These are phyloP conservation scores for Dasypogon diadema DNA, from an alignment of 2,888 invertebrate genomes.

Conservation along the genomic window DNA sequence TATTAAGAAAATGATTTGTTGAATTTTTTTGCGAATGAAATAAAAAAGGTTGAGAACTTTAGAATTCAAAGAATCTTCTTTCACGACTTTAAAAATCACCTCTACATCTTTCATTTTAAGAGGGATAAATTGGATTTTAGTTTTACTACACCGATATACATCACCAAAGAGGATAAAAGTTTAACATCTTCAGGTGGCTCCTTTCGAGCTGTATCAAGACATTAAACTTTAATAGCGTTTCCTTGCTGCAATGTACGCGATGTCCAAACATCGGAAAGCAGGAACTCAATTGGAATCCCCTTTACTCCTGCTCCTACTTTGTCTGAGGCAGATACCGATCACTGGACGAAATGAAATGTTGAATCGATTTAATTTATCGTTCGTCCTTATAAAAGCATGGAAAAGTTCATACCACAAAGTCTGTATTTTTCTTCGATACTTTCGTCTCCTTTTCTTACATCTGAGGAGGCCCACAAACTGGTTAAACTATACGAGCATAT, in stretches of 20 bases:
- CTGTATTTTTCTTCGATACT: conserved; percentile 6
- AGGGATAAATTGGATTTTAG: neutral
- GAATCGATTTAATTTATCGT: conserved; percentile 56
- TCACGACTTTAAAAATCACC: too few relatives aligned
- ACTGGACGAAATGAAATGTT: conserved; percentile 53
- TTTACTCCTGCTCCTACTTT: neutral
- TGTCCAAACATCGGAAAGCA: conserved; percentile 19
- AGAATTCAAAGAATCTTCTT: too few relatives aligned
- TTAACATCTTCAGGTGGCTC: conserved; percentile 25
- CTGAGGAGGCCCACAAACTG: neutral
- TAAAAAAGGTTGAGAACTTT: too few relatives aligned
- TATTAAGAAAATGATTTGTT: too few relatives aligned
- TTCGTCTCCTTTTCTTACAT: neutral
- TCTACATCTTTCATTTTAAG: too few relatives aligned
- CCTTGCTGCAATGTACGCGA: conserved; percentile 9
- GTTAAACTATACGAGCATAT: conserved; percentile 23
- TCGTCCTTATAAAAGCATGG: conserved; percentile 20
- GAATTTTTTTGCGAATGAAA: too few relatives aligned
- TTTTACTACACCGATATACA: neutral
- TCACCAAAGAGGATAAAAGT: neutral
- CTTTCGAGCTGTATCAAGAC: conserved; percentile 9
- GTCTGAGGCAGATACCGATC: conserved; percentile 23
- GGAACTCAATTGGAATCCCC: conserved; percentile 36
- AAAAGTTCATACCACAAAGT: neutral
- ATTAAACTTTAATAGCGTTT: conserved; percentile 38